phyloP scores from a whole-genome alignment of 2,888 invertebrate species.

The Omphaloscelis lunosa region DNA sequence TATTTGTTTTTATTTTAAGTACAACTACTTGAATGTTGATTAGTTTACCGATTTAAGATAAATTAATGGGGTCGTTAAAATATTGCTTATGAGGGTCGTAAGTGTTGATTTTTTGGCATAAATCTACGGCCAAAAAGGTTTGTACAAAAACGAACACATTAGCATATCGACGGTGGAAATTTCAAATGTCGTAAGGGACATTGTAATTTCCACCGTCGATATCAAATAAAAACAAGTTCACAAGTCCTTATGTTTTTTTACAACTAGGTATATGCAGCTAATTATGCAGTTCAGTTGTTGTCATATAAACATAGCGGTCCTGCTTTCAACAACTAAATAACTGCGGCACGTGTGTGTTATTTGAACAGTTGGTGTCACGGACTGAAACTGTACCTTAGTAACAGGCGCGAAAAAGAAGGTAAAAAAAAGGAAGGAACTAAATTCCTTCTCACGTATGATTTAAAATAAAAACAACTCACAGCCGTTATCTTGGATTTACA shows the following conservation, averaged over 20 bases:
- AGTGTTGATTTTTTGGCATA: slow-evolving; percentile 26
- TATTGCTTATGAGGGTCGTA: slow-evolving; percentile 31
- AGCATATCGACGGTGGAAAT: not conserved
- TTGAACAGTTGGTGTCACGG: not conserved
- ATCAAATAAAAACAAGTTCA: not conserved
- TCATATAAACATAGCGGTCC: not conserved
- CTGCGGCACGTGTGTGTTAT: not conserved
- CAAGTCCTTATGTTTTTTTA: not conserved
- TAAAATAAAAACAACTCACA: no score
- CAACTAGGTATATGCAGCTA: not conserved
- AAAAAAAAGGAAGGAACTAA: no score
- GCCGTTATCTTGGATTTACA: no score
- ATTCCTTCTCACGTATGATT: no score
- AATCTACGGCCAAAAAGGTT: slow-evolving; percentile 34
- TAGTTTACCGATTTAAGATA: slow-evolving; percentile 52
- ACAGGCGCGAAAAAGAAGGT: no score
- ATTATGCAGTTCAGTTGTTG: not conserved
- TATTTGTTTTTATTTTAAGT: slow-evolving; percentile 72
- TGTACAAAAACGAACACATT: slow-evolving; percentile 12
- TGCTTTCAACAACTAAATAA: slow-evolving; percentile 4
- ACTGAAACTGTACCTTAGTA: not conserved
- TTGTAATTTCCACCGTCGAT: no score
- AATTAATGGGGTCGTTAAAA: slow-evolving; percentile 54
- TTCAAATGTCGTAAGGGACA: no score
- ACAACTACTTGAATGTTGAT: slow-evolving; percentile 66